A percentile compares a stretch with the other conserved stretches of the same genome.
Conservation (phyloP, 2,113 vertebrate genomes). For the Zapornia atra region DNA sequence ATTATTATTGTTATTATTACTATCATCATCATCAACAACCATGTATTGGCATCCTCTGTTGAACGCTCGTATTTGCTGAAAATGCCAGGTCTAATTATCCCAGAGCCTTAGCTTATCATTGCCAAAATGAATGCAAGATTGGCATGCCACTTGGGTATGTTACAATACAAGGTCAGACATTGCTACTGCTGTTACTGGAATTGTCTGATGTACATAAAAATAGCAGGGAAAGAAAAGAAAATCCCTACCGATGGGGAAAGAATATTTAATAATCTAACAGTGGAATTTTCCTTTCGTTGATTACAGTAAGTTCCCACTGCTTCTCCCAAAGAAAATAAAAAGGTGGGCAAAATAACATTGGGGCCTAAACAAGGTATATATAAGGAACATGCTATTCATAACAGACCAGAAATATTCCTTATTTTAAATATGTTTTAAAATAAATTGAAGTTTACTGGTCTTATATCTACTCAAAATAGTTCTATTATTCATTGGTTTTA, state of each 20-base stretch:
- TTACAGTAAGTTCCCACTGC: neutral
- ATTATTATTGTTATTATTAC: neutral
- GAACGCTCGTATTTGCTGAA: constrained; percentile 8
- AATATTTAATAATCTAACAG: neutral
- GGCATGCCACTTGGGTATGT: constrained; percentile 8
- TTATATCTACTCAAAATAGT: neutral
- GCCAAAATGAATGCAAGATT: constrained; percentile 34
- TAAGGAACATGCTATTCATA: neutral
- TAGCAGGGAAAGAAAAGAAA: constrained; percentile 15
- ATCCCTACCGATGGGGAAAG: neutral
- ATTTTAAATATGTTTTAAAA: neutral
- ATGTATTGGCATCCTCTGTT: neutral
- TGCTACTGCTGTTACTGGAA: constrained; percentile 13
- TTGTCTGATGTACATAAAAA: neutral
- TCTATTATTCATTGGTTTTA: neutral
- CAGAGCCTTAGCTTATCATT: neutral
- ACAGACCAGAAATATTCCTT: neutral
- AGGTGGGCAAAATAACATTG: neutral
- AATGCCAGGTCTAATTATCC: constrained; percentile 36
- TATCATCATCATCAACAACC: neutral
- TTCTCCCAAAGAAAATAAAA: neutral
- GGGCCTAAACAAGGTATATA: neutral
- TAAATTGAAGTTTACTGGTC: neutral
- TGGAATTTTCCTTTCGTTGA: neutral
- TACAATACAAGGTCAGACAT: constrained; percentile 30